phyloP scores from a whole-genome alignment of 2,888 invertebrate species.

The Idaea dimidiata region DNA sequence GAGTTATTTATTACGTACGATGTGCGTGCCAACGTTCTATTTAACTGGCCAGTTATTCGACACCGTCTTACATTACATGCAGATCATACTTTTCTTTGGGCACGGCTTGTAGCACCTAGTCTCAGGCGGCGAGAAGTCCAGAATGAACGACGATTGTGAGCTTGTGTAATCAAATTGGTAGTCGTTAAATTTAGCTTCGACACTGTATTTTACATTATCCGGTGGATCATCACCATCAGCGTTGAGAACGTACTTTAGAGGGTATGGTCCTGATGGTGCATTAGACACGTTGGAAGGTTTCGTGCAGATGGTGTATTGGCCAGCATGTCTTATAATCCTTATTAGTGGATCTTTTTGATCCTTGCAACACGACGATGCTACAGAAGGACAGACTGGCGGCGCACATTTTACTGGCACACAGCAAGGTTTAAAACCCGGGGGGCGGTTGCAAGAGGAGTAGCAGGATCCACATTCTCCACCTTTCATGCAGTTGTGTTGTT shows the following conservation, averaged over 20 bases:
- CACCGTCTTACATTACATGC: conserved; percentile 37
- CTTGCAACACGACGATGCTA: conserved; percentile 28
- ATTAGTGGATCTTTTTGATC: conserved; percentile 43
- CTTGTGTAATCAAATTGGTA: conserved; percentile 71
- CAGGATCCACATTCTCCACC: conserved; percentile 48
- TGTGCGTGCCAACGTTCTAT: not conserved
- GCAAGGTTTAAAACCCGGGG: conserved; percentile 46
- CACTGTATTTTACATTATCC: conserved; percentile 50
- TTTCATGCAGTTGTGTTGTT: conserved; percentile 59
- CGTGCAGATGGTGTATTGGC: conserved; percentile 66
- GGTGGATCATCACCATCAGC: conserved; percentile 29
- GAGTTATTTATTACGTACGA: not conserved
- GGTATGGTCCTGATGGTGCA: conserved; percentile 65
- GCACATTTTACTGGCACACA: conserved; percentile 45
- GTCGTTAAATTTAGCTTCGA: conserved; percentile 72
- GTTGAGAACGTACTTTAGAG: conserved; percentile 69
- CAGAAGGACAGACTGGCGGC: conserved; percentile 43
- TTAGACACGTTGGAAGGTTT: conserved; percentile 64
- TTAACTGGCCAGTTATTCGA: conserved; percentile 13
- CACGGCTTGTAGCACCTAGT: conserved; percentile 54
- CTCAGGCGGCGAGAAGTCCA: conserved; percentile 70
- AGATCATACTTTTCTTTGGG: conserved; percentile 47
- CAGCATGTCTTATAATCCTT: conserved; percentile 61
- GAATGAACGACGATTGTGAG: conserved; percentile 65
- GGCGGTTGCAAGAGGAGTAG: conserved; percentile 40